These are phyloP conservation scores for Achatina immaculata DNA, from an alignment of 1,140 invertebrate genomes.

Conservation along the genomic window DNA sequence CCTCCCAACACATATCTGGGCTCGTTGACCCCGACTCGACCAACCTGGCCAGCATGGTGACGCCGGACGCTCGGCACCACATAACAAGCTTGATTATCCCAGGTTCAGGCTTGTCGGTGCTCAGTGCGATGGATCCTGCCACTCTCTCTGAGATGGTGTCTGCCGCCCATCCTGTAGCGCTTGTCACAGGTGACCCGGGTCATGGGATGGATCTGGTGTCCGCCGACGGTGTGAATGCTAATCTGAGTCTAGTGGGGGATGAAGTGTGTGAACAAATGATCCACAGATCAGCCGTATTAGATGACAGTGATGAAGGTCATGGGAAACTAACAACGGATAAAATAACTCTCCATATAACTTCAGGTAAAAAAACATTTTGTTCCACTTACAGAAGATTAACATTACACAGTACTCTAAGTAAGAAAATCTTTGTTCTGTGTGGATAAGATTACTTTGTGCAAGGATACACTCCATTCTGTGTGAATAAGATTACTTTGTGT, in stretches of 20 bases:
- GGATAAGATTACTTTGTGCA: too few relatives aligned
- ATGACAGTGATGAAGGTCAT: not conserved
- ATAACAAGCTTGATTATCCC: conserved; percentile 15
- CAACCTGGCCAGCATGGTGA: conserved; percentile 21
- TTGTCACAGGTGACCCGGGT: conserved; percentile 1
- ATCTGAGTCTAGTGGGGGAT: conserved; percentile 1
- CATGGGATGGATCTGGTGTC: conserved; percentile 21
- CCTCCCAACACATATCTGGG: conserved; percentile 20
- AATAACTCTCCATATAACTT: conserved; percentile 12
- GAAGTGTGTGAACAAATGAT: not conserved
- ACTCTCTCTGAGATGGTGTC: conserved; percentile 32
- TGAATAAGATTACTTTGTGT: too few relatives aligned
- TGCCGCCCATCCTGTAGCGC: not conserved
- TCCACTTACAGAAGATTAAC: too few relatives aligned
- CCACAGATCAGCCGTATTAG: not conserved
- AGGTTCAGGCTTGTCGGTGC: not conserved
- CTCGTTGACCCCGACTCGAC: conserved; percentile 15
- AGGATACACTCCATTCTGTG: too few relatives aligned
- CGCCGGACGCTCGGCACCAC: not conserved
- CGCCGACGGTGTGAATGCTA: not conserved
- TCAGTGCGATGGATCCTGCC: conserved; percentile 16
- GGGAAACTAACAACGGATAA: conserved; percentile 14
- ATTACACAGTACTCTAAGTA: too few relatives aligned
- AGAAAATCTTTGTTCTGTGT: too few relatives aligned
- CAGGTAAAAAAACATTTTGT: too few relatives aligned